Evolutionary conservation across 2,888 invertebrate genomes (phyloP), one percentile per base, ranked within the genome.

Genomic region (Zeuzera pyrina): DNA sequence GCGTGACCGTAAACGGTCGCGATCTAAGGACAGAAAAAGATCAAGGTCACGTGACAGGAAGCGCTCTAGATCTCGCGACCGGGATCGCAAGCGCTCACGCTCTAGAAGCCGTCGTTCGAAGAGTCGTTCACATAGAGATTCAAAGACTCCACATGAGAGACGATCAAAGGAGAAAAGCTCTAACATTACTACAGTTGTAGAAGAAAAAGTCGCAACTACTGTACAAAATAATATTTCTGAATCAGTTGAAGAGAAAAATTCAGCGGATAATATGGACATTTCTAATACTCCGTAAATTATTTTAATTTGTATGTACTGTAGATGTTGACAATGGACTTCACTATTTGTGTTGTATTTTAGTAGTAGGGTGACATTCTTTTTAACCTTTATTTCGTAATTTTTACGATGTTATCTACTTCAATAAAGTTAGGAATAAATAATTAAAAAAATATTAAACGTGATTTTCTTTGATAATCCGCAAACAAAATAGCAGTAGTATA

Each of bases 201-300:
- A 62, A 40, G 69, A 73, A 42, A 71, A 68, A 35, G 49, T 59
- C 12, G 43, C 47, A 35, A 44, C 63, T 5, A 39, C 52, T 2
- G 37, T 61, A 14, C 66, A 62, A 30, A 52, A 47, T 29, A 73
- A 68, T 45, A 42, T 62, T 3, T 57, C 63, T 8, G 73, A 76
- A 29, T 49, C 73, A 30, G 59, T 53, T 22, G 86, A 88, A 36
- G 88, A 88, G 47, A 87, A 87, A 40, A 72, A 81, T 45, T 88
- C 88, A 8, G 84, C 88, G 1, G 90, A 91, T 65, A 91, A 91
- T 59, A 91, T 91, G 91, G 91, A 91, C 64, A 91, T 91, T 67
- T 91, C 91, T 10, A 91, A 91, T 70, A 91, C 91, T 36, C 91
- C 91, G 33, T 91, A 85, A 70, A 13, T 34, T 25, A 16, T 8